phyloP scores from a whole-genome alignment of 30 jellyfish, hydroid and myxozoan genomes.

The Mastigias papua region DNA sequence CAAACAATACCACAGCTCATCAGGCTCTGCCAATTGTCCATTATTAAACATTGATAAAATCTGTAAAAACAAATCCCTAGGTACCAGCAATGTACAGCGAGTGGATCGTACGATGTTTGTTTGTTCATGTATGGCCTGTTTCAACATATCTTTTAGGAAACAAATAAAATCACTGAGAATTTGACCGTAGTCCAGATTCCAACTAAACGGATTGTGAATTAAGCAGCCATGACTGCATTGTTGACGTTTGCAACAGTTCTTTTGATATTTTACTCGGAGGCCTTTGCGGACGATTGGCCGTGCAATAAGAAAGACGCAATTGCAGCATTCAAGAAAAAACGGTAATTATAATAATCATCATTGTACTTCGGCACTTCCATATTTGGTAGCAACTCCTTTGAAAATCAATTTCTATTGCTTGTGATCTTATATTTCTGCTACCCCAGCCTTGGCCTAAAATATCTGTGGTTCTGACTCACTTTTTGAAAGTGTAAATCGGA shows the following conservation, averaged over 20 bases:
- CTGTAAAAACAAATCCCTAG: neutral
- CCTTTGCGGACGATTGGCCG: conserved; percentile 65
- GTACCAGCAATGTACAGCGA: neutral
- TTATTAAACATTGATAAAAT: neutral
- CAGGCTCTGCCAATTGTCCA: neutral
- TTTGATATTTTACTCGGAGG: neutral
- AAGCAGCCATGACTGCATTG: neutral
- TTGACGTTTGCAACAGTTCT: neutral
- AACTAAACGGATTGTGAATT: neutral
- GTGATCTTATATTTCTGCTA: no score
- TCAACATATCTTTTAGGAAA: neutral
- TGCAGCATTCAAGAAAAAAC: conserved; percentile 44
- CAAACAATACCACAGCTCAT: neutral
- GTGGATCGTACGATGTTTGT: neutral
- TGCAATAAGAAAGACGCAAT: conserved; percentile 60
- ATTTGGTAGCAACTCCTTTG: no score
- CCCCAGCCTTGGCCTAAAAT: no score
- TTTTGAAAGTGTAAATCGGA: no score
- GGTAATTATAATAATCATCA: neutral
- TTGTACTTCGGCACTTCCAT: no score
- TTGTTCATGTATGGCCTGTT: conserved; percentile 4
- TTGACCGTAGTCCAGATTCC: neutral
- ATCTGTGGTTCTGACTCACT: no score
- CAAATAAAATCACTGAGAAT: neutral
- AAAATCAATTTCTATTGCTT: no score